Evolutionary conservation across 2,888 invertebrate species (phyloP), one percentile per base, ranked within the genome.

Genomic region (Plagodis pulveraria): DNA sequence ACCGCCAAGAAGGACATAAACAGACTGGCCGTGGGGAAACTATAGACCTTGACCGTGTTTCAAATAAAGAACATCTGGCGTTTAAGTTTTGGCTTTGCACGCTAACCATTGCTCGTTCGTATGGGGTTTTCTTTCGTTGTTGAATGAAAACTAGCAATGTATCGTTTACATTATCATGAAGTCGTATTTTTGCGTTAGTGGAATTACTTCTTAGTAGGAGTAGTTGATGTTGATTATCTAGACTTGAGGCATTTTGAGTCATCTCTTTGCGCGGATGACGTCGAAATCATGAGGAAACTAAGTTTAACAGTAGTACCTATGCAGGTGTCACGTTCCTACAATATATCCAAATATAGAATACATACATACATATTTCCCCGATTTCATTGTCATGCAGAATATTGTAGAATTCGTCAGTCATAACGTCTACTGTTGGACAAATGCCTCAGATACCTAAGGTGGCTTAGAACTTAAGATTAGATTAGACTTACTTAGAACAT

Each of bases 1-100:
- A 77, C 76, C 73, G 63, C 77, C 56, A 69, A 83, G 86, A 81
- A 81, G 79, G 84, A 80, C 80, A 74, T 74, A 72, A 70, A 68
- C 82, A 78, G 83, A 91, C 91, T 90, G 88, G 51, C 79, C 67
- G 65, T 63, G 67, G 66, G 73, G 62, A 73, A 66, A 65, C 65
- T 65, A 54, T 57, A 63, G 69, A 65, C 74, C 66, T 71, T 58
- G 62, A 74, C 71, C 67, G 71, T 66, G 65, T 67, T 69, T 63
- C 65, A 59, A 47, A 52, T 65, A 12, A 53, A 34, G 36, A 43
- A 63, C 42, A 58, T 53, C 59, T 47, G 40, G 34, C 12, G 36
- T 56, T 44, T 44, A 34, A 44, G 34, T 50, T 56, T 62, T 55
- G 59, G 53, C 46, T 56, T 51, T 41, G 58, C 52, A 33, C 8